Conservation (phyloP, 2,797 vertebrate species). For the Vespertilio murinus region DNA sequence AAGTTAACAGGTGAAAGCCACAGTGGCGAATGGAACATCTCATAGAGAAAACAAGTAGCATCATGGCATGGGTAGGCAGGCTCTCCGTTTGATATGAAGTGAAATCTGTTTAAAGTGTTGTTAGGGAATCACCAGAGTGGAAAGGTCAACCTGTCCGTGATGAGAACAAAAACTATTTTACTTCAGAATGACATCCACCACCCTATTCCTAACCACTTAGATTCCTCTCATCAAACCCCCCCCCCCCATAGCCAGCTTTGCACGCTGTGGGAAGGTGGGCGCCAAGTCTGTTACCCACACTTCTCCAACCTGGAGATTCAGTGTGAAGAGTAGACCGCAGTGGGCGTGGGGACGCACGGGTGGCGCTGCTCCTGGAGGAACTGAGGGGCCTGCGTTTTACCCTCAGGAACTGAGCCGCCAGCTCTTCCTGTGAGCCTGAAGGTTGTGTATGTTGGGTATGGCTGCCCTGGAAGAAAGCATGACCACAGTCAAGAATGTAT, state of each 20-base stretch:
- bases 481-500: neutral
- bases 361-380: neutral
- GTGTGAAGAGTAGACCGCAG: neutral
- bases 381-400: neutral
- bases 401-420: neutral
- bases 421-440: neutral
- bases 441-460: too few species aligned
- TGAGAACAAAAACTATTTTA: slow-evolving; percentile 45
- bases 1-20: slow-evolving; percentile 33
- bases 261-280: neutral
- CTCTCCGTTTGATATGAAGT: neutral
- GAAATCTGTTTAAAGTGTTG: slow-evolving; percentile 3
- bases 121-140: neutral
- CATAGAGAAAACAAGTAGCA: slow-evolving; percentile 17
- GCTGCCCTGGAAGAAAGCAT: neutral
- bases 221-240: neutral
- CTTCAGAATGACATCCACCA: neutral
- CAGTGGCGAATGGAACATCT: neutral
- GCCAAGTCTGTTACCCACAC: neutral
- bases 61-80: neutral
- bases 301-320: neutral
- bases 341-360: neutral
- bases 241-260: neutral
- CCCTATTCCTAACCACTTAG: neutral
- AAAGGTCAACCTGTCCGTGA: neutral